Evolutionary conservation across 1,140 invertebrate genomes (phyloP), one percentile per base, ranked within the genome.

Genomic region (Camponotus floridanus): DNA sequence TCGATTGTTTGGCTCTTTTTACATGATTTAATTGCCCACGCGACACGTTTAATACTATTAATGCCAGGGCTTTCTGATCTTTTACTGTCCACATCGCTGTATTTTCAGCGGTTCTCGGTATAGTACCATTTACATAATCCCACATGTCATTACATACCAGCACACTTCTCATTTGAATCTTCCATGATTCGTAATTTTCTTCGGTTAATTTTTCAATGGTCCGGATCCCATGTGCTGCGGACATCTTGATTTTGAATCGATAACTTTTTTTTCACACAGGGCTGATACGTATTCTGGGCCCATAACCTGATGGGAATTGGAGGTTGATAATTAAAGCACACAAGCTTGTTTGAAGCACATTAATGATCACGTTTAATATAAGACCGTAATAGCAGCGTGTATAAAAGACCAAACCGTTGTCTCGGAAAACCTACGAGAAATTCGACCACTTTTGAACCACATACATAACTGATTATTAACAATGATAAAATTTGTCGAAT

Each of bases 111-210:
- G 76, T 57, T 33, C 36, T 78, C 51, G 51, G 21, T 1, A 15
- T 11, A 0, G 33, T 15, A 9, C 62, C 76, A 3, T 79, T 55
- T 1, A 67, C 45, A 13, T 79, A 79, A 2, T 11, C 18, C 76
- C 76, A 79, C 36, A 79, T 21, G 15, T 79, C 62, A 21, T 67
- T 79, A 6, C 18, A 39, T 5, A 65, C 42, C 11, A 78, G n/a
- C n/a, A 78, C 33, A n/a, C 36, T 42, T n/a, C 21, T 62, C 45
- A 79, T 79, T 39, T 79, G 61, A 1, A 79, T 36, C 1, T 79
- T 79, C 62, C 76, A 79, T 6, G 18, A 33, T 57, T 68, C 15
- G 33, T 26, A 67, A 5, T 67, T 67, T 0, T 33, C 62, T 3
- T 65, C 62, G 3, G 15, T 65, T 6, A 65, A 3, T 11, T 36